Percentiles rank a stretch among this genome's conserved stretches.
Evolutionary conservation across 1,140 invertebrate species (phyloP).

Genomic region (Penaeus indicus): DNA sequence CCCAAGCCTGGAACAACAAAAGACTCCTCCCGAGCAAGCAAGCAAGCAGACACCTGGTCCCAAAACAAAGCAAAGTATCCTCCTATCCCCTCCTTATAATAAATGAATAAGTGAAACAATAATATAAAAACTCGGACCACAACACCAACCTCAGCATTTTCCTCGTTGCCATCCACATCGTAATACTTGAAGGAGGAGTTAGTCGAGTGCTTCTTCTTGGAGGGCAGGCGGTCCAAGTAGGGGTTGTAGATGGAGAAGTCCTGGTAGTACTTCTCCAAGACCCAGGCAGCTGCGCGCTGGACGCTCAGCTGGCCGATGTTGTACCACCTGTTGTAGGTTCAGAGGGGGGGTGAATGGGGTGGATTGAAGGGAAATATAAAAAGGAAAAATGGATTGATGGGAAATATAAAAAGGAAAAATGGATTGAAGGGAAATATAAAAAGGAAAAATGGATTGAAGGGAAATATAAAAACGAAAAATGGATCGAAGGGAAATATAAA

Average conservation of each 20-base stretch:
- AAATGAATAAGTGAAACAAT: background rate
- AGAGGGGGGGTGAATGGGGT: background rate
- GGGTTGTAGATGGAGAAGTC: slow-evolving; percentile 98
- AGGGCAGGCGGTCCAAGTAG: slow-evolving; percentile 90
- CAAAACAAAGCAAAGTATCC: no score
- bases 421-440: no score
- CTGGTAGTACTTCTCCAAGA: slow-evolving; percentile 94
- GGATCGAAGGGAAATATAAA: no score
- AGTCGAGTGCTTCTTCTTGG: slow-evolving; percentile 76
- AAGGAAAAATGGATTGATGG: background rate
- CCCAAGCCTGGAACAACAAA: no score
- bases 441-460: no score
- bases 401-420: no score
- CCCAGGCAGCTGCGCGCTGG: slow-evolving; percentile 93
- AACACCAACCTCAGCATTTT: slow-evolving; percentile 63
- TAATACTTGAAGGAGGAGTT: slow-evolving; percentile 91
- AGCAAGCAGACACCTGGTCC: no score
- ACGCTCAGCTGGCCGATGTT: slow-evolving; percentile 93
- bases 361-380: background rate
- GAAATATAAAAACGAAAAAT: no score
- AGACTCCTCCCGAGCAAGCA: background rate
- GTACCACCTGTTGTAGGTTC: slow-evolving; percentile 73
- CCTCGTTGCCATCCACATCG: slow-evolving; percentile 85
- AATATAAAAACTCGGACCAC: background rate
- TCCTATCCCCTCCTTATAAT: background rate